A percentile compares a stretch with the other conserved stretches of the same genome.
These are phyloP conservation scores for Limenitis arthemis DNA, from an alignment of 2,888 invertebrate genomes.

Conservation along the genomic window DNA sequence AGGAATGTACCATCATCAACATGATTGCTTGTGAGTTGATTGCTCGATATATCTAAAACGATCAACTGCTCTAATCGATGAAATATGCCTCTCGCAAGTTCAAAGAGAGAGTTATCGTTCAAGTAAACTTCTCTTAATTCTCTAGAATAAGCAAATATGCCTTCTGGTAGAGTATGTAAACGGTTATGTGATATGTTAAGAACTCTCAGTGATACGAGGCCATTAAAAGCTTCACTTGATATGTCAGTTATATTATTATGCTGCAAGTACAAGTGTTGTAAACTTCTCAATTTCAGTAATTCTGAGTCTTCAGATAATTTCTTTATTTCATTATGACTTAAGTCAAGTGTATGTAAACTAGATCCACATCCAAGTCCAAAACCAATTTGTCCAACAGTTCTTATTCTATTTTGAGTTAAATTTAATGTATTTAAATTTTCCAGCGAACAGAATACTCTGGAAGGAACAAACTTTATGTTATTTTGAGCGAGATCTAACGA, in stretches of 20 bases:
- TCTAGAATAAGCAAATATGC: constrained; percentile 84
- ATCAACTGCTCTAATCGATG: constrained; percentile 87
- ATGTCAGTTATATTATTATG: constrained; percentile 88
- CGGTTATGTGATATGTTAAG: constrained; percentile 91
- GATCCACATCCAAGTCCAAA: constrained; percentile 76
- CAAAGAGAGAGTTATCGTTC: constrained; percentile 87
- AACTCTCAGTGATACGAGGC: constrained; percentile 83
- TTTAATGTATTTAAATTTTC: constrained; percentile 87
- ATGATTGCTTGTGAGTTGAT: constrained; percentile 87
- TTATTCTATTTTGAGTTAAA: constrained; percentile 87
- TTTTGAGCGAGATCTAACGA: constrained; percentile 86
- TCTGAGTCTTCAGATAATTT: constrained; percentile 81
- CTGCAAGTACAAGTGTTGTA: constrained; percentile 85
- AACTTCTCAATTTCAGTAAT: constrained; percentile 80
- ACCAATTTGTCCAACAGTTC: constrained; percentile 83
- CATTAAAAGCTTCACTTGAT: constrained; percentile 83
- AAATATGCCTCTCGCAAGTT: constrained; percentile 86
- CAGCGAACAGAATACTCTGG: constrained; percentile 84
- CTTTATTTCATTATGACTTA: constrained; percentile 86
- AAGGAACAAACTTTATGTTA: constrained; percentile 86
- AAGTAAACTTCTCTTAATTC: constrained; percentile 88
- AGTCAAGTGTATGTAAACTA: constrained; percentile 82
- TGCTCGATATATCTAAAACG: constrained; percentile 87
- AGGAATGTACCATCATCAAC: constrained; percentile 89
- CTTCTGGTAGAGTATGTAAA: constrained; percentile 84